Base-by-base conservation (phyloP, 2,888 invertebrate species). In the Reticulitermes lucifugus region DNA sequence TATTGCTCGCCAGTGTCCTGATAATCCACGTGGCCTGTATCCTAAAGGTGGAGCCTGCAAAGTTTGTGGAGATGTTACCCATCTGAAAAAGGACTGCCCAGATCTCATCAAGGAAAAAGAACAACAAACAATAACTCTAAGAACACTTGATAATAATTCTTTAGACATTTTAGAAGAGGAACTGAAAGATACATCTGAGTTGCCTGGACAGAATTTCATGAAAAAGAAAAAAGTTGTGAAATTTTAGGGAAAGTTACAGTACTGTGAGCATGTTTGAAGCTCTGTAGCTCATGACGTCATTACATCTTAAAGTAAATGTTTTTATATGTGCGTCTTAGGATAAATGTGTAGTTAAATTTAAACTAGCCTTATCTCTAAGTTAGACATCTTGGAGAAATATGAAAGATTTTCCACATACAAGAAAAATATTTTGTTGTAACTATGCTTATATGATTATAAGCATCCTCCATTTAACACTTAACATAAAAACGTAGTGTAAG, bases 11-110 rank as follows among this genome's bases (percentile, higher is more conserved):
- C 96, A 97, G 89, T 98, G 98, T 90, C 96, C 97, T 6, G 95
- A 97, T 89, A 98, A 98, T 92, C 95, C 95, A 0, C 94, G 94
- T 89, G 98, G 98, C 0, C 91, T 97, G 12, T 98, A 97, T 91
- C 97, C 98, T 0, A 94, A 96, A 90, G 97, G 96, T 65, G 96
- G 96, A 1, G 91, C 92, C n/a, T 97, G 97, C 89, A 96, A 95
- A 88, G 91, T 95, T 4, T 98, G 98, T 91, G 96, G 96, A 9
- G 96, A 96, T 90, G 96, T 96, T 18, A 96, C 96, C 77, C 98
- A 98, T 91, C 92, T 97, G 87, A 95, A 94, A 88, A 96, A 95
- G 89, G 96, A 96, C 89, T 97, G 96, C 90, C 96, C 96, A 12
- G 93, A 94, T 86, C 92, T 93, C 88, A 90, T 89, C 6, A 91